Evolutionary conservation across 2,888 invertebrate species (phyloP).

Genomic region (Neocrepidodera transversa): DNA sequence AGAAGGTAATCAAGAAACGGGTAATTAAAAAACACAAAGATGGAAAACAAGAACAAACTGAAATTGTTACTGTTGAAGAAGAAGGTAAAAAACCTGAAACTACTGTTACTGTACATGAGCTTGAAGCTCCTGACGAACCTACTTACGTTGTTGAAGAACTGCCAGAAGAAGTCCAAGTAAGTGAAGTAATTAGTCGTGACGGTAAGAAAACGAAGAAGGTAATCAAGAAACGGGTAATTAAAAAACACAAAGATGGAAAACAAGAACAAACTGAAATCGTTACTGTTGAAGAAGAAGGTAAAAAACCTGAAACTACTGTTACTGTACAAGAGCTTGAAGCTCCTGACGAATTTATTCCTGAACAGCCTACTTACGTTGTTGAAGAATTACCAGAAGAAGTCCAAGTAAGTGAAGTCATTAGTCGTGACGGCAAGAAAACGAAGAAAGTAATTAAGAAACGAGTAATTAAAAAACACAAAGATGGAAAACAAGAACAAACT

Average conservation of each 20-base stretch:
- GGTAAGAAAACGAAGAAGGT: constrained; percentile 56
- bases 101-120: constrained; percentile 59
- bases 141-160: constrained; percentile 40
- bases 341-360: constrained; percentile 38
- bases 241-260: constrained; percentile 57
- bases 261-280: constrained; percentile 60
- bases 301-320: constrained; percentile 55
- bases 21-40: constrained; percentile 53
- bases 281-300: constrained; percentile 51
- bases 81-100: constrained; percentile 61
- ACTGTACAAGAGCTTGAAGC: constrained; percentile 40
- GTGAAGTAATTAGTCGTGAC: constrained; percentile 53
- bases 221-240: constrained; percentile 52
- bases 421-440: constrained; percentile 47
- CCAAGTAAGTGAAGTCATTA: constrained; percentile 47
- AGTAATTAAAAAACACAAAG: constrained; percentile 57
- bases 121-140: constrained; percentile 45
- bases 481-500: constrained; percentile 50
- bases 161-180: constrained; percentile 48
- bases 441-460: constrained; percentile 56
- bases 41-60: constrained; percentile 55
- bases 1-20: constrained; percentile 44
- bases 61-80: constrained; percentile 57
- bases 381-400: constrained; percentile 46
- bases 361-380: constrained; percentile 39